Percentiles rank a stretch among this genome's conserved stretches.
Conservation (phyloP, 2,888 invertebrate species). For the Pantelozetes paolii region DNA sequence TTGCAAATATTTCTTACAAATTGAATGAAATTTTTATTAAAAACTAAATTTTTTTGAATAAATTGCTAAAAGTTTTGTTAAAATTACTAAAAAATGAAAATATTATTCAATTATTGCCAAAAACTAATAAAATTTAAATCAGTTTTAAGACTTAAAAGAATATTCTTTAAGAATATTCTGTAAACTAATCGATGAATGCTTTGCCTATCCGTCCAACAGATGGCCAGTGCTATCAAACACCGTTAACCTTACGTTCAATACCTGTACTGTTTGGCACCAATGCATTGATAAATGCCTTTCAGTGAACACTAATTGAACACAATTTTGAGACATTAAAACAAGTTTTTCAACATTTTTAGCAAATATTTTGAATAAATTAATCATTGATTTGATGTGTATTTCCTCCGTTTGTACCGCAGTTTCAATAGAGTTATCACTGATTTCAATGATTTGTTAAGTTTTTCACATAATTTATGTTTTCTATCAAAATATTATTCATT, state of each 20-base stretch:
- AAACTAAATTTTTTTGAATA: too few species aligned
- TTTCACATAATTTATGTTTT: slow-evolving; percentile 1
- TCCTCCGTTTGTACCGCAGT: not conserved
- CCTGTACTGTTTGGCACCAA: too few species aligned
- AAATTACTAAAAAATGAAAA: too few species aligned
- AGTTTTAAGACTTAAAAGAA: not conserved
- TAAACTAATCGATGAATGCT: not conserved
- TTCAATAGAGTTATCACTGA: not conserved
- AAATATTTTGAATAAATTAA: not conserved
- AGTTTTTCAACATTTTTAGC: too few species aligned
- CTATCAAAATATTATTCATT: too few species aligned
- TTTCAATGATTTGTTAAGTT: not conserved
- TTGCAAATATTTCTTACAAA: not conserved
- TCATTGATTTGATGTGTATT: not conserved
- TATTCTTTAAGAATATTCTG: slow-evolving; percentile 8
- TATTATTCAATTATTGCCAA: too few species aligned
- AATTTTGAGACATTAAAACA: too few species aligned
- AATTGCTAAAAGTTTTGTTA: too few species aligned
- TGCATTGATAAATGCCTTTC: not conserved
- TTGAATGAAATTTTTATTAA: too few species aligned
- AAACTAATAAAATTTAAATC: not conserved
- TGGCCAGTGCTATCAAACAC: not conserved
- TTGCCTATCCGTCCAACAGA: not conserved
- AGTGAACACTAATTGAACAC: too few species aligned
- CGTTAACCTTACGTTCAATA: not conserved